Evolutionary conservation across 2,113 vertebrate species (phyloP).

Genomic region (Pelodiscus sinensis): DNA sequence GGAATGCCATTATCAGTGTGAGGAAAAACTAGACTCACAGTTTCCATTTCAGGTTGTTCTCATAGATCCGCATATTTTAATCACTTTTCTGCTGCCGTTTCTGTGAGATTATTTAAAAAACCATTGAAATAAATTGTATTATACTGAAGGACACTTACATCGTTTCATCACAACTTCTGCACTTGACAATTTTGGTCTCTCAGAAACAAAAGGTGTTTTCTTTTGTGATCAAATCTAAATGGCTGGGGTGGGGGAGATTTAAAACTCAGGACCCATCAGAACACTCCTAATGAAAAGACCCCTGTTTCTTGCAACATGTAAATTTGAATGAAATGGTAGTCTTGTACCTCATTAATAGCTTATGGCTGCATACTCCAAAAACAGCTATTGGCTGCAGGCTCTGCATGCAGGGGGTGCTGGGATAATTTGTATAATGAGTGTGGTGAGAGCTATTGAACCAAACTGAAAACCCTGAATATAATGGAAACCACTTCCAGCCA

Average conservation of each 20-base stretch:
- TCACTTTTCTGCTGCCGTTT: slow-evolving; percentile 31
- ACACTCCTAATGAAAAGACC: not conserved
- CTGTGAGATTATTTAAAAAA: slow-evolving; percentile 9
- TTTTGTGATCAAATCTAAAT: not conserved
- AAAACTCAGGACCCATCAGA: slow-evolving; percentile 45
- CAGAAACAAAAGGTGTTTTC: slow-evolving; percentile 33
- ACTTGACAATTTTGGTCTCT: not conserved
- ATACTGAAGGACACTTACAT: not conserved
- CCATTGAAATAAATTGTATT: not conserved
- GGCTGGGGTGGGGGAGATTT: not conserved
- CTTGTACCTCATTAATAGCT: not conserved
- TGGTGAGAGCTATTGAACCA: too few species aligned
- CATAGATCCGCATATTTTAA: slow-evolving; percentile 43
- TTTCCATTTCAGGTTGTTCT: not conserved
- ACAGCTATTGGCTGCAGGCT: not conserved
- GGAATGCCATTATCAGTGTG: not conserved
- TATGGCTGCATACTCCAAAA: not conserved
- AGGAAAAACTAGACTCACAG: not conserved
- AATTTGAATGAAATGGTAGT: not conserved
- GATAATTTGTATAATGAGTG: too few species aligned
- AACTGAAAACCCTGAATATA: too few species aligned
- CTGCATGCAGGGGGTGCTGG: too few species aligned
- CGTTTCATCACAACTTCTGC: not conserved
- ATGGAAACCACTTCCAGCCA: too few species aligned
- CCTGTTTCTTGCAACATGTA: not conserved